Evolutionary conservation across 2,797 vertebrate genomes (phyloP).

Genomic region (Poliocrania exsul): DNA sequence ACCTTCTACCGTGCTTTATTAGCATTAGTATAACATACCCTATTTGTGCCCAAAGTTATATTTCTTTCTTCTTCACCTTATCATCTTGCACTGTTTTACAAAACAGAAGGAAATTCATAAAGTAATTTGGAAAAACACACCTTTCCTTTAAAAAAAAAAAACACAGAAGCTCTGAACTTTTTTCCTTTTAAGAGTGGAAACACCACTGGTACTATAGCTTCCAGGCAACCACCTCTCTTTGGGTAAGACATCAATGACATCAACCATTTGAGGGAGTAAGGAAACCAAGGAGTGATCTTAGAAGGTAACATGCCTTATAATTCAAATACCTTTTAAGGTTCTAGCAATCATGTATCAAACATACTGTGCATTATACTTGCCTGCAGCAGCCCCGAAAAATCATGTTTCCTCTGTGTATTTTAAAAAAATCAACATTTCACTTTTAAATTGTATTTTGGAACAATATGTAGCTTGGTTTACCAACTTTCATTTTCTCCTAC

Average conservation of each 20-base stretch:
- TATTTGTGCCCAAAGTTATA: neutral
- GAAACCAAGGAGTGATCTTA: neutral
- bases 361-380: neutral
- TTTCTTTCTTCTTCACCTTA: neutral
- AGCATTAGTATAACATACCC: neutral
- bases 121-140: neutral
- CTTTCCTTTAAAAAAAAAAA: neutral
- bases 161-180: neutral
- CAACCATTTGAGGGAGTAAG: neutral
- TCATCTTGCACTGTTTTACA: neutral
- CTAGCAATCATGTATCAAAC: neutral
- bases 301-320: neutral
- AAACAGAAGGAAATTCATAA: neutral
- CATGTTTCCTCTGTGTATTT: neutral
- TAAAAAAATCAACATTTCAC: neutral
- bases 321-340: neutral
- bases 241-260: neutral
- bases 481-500: neutral
- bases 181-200: neutral
- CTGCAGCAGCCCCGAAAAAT: neutral
- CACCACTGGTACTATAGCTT: neutral
- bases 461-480: neutral
- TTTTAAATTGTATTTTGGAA: constrained; percentile 1
- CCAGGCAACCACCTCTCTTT: neutral
- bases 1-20: neutral